Evolutionary conservation across 2,797 vertebrate genomes (phyloP), one percentile per base, ranked within the genome.

Genomic region (Fringilla coelebs): DNA sequence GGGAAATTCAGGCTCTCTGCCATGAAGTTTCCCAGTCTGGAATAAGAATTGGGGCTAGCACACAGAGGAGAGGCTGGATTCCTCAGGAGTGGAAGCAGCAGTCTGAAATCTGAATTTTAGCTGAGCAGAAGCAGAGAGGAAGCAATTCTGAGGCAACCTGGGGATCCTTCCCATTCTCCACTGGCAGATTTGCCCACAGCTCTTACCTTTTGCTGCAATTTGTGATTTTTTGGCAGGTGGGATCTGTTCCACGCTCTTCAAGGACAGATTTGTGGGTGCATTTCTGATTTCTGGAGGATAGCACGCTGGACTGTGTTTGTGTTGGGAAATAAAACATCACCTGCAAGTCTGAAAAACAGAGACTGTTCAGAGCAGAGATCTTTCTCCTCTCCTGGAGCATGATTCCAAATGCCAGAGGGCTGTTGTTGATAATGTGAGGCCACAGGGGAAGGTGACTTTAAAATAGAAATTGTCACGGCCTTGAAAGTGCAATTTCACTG

Each of bases 121-220:
- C 25, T 70, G 22, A 36, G 32, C 25, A 73, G 32, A 63, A 77
- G 62, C 21, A 40, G 60, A 67, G 28, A 73, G 62, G 8, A 38
- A 15, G 4, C 4, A 1, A 4, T 32, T 36, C 60, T 85, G 71
- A 65, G 40, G 17, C 7, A 46, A 7, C 13, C 7, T 58, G 14
- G 8, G 11, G 38, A 31, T 38, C 24, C 24, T 26, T 26, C 38
- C 43, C 31, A 0, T 6, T 2, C 20, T 32, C 38, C 11, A 1
- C 54, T 31, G 18, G 5, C 65, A 34, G 22, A 9, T 57, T 72
- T 40, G 22, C 49, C 51, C 22, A 9, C 6, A 21, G 24, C 4
- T 34, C 43, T 49, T 3, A 1, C 21, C 21, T 66, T 17, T 18
- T 19, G 11, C 18, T 32, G 6, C n/a, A 60, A 28, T 51, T 38